Percentiles rank a stretch among this genome's conserved stretches.
Conservation (phyloP, 2,888 invertebrate species). For the Chaetogeoica ovagalla region DNA sequence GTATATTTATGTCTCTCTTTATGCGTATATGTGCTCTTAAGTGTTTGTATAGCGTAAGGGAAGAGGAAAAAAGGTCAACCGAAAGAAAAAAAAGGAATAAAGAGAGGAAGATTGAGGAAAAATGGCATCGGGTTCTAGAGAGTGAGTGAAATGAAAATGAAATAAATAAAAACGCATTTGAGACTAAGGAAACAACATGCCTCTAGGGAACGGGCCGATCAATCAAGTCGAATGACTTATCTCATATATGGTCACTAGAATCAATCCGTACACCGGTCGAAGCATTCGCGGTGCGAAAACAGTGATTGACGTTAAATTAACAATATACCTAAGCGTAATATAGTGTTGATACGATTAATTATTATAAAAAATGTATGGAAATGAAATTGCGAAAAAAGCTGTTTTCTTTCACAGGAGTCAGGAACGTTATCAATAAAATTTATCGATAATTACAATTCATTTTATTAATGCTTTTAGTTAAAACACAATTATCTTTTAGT, state of each 20-base stretch:
- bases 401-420: too few species aligned
- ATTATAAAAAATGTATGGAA: not conserved
- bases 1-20: too few species aligned
- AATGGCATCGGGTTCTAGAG: slow-evolving; percentile 1
- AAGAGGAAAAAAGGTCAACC: slow-evolving; percentile 30
- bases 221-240: slow-evolving; percentile 49
- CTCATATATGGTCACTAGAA: slow-evolving; percentile 33
- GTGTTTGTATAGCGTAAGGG: not conserved
- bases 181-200: slow-evolving; percentile 32
- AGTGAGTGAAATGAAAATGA: slow-evolving; percentile 20
- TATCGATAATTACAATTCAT: too few species aligned
- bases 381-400: not conserved
- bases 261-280: slow-evolving; percentile 37
- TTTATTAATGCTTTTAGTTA: too few species aligned
- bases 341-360: not conserved
- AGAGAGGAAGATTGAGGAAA: slow-evolving; percentile 23
- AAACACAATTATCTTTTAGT: too few species aligned
- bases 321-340: not conserved
- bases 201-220: slow-evolving; percentile 39
- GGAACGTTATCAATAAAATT: too few species aligned
- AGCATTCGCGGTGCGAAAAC: not conserved
- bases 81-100: slow-evolving; percentile 14
- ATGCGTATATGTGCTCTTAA: not conserved
- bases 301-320: slow-evolving; percentile 19
- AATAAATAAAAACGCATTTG: slow-evolving; percentile 47